Conservation (phyloP, 2,888 invertebrate genomes). For the Ochlodes sylvanus region DNA sequence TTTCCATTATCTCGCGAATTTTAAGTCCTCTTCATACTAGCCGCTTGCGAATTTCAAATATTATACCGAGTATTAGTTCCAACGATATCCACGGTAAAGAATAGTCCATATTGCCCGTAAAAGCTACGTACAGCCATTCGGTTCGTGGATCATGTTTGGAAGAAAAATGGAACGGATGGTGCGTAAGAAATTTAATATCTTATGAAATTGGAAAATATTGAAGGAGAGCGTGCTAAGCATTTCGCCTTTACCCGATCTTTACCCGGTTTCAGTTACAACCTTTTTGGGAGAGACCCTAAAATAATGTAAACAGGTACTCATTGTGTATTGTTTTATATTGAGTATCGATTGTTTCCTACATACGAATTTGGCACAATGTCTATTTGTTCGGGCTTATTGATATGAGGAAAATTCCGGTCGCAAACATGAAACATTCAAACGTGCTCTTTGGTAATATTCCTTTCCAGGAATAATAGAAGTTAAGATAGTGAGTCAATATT, state of each 20-base stretch:
- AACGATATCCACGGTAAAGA: not conserved
- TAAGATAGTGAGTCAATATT: no score
- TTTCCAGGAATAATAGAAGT: not conserved
- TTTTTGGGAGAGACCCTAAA: conserved; percentile 45
- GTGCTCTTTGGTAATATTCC: not conserved
- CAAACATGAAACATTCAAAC: conserved; percentile 13
- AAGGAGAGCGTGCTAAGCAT: conserved; percentile 79
- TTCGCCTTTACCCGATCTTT: conserved; percentile 62
- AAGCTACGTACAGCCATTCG: not conserved
- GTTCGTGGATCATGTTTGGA: not conserved
- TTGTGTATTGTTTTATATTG: conserved; percentile 30
- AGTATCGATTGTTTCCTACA: conserved; percentile 28
- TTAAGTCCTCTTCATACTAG: conserved; percentile 4
- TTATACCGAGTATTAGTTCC: not conserved
- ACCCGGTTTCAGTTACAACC: conserved; percentile 53
- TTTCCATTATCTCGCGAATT: conserved; percentile 77
- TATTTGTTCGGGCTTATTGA: conserved; percentile 19
- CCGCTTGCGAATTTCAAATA: not conserved
- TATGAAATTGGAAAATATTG: conserved; percentile 83
- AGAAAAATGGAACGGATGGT: conserved; percentile 8
- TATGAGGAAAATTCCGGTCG: conserved; percentile 11
- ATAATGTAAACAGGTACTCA: conserved; percentile 29
- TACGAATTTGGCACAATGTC: conserved; percentile 27
- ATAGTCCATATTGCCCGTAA: not conserved
- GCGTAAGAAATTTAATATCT: conserved; percentile 57